phyloP scores from a whole-genome alignment of 1,140 invertebrate species.

The Cotesia chilonis region DNA sequence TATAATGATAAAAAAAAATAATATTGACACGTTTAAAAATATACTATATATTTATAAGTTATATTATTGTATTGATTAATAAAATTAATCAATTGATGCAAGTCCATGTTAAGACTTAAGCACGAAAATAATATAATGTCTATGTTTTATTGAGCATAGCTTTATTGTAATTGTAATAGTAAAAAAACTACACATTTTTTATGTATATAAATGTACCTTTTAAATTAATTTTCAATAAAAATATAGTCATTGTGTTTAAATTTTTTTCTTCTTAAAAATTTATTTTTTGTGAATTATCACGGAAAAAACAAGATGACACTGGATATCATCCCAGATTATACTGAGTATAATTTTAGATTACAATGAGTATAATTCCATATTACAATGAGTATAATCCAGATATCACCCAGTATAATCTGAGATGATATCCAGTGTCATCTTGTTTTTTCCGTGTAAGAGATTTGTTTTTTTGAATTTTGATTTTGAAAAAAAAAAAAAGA shows the following conservation, averaged over 20 bases:
- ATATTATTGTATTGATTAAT: conserved; percentile 27
- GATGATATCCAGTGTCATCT: no score
- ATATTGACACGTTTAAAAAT: conserved; percentile 44
- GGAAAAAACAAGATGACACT: no score
- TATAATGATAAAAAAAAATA: conserved; percentile 39
- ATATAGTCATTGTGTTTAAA: conserved; percentile 60
- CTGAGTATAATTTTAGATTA: no score
- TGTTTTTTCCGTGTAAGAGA: not conserved
- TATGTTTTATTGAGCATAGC: conserved; percentile 32
- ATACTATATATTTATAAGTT: conserved; percentile 34
- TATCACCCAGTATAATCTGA: no score
- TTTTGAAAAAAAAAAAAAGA: no score
- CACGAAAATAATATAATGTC: conserved; percentile 32
- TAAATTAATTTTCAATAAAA: conserved; percentile 64
- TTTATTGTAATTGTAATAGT: conserved; percentile 54
- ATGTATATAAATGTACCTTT: conserved; percentile 63
- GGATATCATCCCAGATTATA: no score
- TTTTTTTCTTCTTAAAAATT: conserved; percentile 37
- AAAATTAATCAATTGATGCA: conserved; percentile 11
- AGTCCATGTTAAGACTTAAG: conserved; percentile 33
- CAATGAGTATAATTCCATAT: no score
- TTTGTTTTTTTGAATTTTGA: not conserved
- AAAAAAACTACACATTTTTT: conserved; percentile 57
- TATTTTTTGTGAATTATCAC: not conserved
- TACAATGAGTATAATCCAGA: no score